Evolutionary conservation across 2,888 invertebrate species (phyloP).

Genomic region (Cerceris ruficornis): DNA sequence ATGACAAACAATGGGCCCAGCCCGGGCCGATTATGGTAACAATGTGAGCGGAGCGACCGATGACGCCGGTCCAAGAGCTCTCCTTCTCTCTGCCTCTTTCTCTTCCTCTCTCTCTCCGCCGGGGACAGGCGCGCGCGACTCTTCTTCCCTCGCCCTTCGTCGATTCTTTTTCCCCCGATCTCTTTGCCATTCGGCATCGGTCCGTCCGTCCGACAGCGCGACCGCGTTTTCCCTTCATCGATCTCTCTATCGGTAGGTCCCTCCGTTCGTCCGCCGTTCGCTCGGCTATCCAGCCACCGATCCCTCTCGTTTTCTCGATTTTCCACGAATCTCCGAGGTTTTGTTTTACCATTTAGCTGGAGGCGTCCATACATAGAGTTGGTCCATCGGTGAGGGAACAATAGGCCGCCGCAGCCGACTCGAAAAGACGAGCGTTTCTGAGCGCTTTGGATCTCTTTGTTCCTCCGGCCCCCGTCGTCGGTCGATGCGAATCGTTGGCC

Average conservation of each 20-base stretch:
- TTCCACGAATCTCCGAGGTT: constrained; percentile 21
- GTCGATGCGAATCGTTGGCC: too few species aligned
- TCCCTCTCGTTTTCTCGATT: constrained; percentile 19
- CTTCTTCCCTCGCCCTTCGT: neutral
- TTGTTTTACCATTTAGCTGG: constrained; percentile 18
- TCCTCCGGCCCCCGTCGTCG: neutral
- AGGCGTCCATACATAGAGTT: constrained; percentile 9
- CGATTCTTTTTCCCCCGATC: neutral
- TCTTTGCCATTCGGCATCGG: neutral
- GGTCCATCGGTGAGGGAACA: constrained; percentile 34
- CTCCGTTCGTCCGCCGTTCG: too few species aligned
- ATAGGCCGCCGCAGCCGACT: constrained; percentile 35
- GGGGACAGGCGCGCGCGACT: neutral
- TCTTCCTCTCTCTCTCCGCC: neutral
- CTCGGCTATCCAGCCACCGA: too few species aligned
- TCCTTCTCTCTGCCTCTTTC: constrained; percentile 5
- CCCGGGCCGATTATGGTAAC: constrained; percentile 69
- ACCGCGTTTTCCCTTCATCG: neutral
- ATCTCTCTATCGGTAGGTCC: neutral
- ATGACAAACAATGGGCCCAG: constrained; percentile 71
- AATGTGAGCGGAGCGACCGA: constrained; percentile 61
- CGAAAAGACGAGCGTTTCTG: constrained; percentile 50
- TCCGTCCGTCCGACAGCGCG: neutral
- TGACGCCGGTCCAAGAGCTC: constrained; percentile 50
- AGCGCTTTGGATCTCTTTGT: constrained; percentile 19